Base-by-base conservation (phyloP, 2,113 vertebrate species). In the Nicator chloris region DNA sequence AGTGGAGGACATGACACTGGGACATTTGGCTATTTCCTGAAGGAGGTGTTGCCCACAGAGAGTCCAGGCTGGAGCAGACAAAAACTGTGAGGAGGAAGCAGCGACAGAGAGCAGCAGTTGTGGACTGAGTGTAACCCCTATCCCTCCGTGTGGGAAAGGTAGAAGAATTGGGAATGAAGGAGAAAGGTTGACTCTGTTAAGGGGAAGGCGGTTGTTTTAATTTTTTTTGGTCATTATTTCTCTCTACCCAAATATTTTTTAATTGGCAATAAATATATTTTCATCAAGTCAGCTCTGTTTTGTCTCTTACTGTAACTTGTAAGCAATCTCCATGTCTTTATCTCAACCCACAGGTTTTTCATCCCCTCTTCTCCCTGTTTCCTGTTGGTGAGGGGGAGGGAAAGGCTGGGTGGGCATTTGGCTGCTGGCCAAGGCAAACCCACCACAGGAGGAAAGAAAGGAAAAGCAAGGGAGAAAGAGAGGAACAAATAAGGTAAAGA, bases 1-100 rank as follows among this genome's bases (percentile, higher is more conserved):
- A 8, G 12, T 21, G 72, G 19, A 56, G 17, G 51, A 63, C 17
- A 10, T 1, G 0, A 16, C 0, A 1, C 30, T 30, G 54, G 24
- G 60, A 37, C 15, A 14, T n/a, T 49, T 21, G 42, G 42, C 1
- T 87, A 3, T 71, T 72, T 81, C 30, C 49, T 30, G 33, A 72
- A 50, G 49, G 44, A 72, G 28, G 3, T 53, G 12, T 40, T 75
- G 27, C 5, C 31, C 18, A 6, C 16, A 8, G 33, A 39, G 33
- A 31, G 15, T 21, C 21, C 28, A 69, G 35, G 26, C 35, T 56
- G 56, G 13, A 56, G 50, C 27, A 75, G 15, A n/a, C 23, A 77
- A 40, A 71, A 53, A 19, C 16, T 18, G 15, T 23, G 73, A 59
- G 53, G 26, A 35, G 31, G 37, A 49, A 53, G 39, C 17, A 80